Base-by-base conservation (phyloP, 2,888 invertebrate species). In the Drosophila nigritarsus region DNA sequence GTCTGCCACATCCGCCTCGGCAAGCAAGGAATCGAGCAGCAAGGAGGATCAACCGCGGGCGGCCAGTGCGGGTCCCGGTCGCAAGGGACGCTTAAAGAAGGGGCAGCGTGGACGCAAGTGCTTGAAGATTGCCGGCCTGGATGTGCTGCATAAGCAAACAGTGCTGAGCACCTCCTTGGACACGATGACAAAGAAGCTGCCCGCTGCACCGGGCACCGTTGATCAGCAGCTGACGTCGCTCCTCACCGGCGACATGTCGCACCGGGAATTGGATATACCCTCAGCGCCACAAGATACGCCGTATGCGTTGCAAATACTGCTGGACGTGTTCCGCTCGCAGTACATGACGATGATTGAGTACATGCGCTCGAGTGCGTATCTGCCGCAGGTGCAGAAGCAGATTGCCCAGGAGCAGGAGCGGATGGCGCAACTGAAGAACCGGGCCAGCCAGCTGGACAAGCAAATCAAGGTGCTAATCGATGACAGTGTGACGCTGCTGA, bases 401-500 rank as follows among this genome's bases (percentile, higher is more conserved):
- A 97, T 98, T 69, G 96, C 96, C 66, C 95, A 95, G 86, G 98
- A 99, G 92, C 96, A 96, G 94, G 96, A 97, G 90, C 95, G 96
- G 68, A 97, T 98, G 93, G 95, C 96, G 86, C 96, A 96, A 88
- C 93, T 98, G 75, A 96, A 96, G 92, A 96, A 96, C 65, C 95
- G 98, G 67, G 97, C 97, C 50, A 96, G 96, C n/a, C 97, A 98
- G 92, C 94, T 99, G 83, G 98, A 98, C 91, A 98, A 98, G 92
- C 98, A 98, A 94, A 98, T 99, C 76, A 97, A 96, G 92, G 96
- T 97, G 71, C 94, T 99, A 75, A 98, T 98, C 79, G 97, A 97
- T 87, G 98, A 99, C 92, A 98, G 98, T 90, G 97, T 98, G 20
- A 96, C 96, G 34, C 94, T 98, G 80, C 94, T 99, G 48, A 97